Conservation (phyloP, 2,888 invertebrate genomes). For the Opisthograptis luteolata region DNA sequence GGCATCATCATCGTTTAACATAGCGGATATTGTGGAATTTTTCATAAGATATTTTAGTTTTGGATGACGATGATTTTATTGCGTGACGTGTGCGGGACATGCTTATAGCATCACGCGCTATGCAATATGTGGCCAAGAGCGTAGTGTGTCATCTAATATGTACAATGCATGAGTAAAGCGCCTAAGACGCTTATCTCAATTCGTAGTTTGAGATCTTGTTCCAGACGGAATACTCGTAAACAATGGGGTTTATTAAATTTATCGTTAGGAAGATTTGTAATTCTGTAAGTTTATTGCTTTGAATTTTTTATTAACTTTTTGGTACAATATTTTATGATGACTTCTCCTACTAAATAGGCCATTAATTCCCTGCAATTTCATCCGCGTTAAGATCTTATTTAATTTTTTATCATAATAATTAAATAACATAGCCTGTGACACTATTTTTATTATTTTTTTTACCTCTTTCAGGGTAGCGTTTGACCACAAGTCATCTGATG, state of each 20-base stretch:
- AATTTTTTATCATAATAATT: no score
- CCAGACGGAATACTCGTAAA: conserved; percentile 8
- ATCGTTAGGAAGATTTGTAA: conserved; percentile 38
- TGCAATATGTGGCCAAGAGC: conserved; percentile 55
- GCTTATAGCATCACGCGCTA: conserved; percentile 38
- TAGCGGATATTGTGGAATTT: conserved; percentile 59
- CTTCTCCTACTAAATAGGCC: no score
- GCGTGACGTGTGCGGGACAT: conserved; percentile 45
- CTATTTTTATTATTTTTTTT: no score
- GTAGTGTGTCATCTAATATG: conserved; percentile 35
- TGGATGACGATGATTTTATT: conserved; percentile 43
- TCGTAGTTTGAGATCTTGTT: background rate
- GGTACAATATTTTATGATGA: no score
- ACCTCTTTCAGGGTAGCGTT: no score
- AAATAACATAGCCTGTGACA: no score
- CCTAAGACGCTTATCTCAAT: conserved; percentile 2
- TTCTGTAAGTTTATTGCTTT: conserved; percentile 37
- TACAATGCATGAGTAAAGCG: conserved; percentile 14
- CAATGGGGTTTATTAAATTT: conserved; percentile 39
- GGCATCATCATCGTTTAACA: conserved; percentile 28
- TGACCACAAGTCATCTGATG: no score
- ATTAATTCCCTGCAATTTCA: background rate
- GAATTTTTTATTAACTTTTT: background rate
- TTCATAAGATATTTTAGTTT: conserved; percentile 53
- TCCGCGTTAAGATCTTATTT: no score